Evolutionary conservation across 2,113 vertebrate species (phyloP), one percentile per base, ranked within the genome.

Genomic region (Psephotus haematonotus): DNA sequence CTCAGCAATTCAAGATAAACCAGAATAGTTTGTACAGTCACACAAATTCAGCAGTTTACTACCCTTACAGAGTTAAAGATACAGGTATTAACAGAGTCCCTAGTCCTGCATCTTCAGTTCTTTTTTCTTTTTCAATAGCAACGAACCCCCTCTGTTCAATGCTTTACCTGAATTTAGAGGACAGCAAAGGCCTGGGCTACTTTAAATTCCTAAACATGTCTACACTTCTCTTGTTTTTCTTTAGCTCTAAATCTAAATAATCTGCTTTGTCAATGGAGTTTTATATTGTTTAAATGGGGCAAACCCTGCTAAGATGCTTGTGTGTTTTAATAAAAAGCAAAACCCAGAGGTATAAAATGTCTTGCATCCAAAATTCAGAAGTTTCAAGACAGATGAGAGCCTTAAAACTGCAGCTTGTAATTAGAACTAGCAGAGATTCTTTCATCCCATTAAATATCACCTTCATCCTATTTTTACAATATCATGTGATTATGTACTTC

Each of bases 401-500:
- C 39, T 47, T 71, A 41, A 71, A 90, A 84, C 4, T 82, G 69
- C 67, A 44, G 24, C 35, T 75, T 19, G 18, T 90, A 92, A 94
- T 94, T 89, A 84, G 74, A 87, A 95, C 35, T 52, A 96, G 67
- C 49, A 89, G 84, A 90, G 82, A 63, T 63, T 88, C 80, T 80
- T 86, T 90, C 76, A 86, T 90, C 68, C 72, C 27, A 55, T 84
- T 93, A 96, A 89, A 67, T 19, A 64, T 84, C 93, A 93, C 88
- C 86, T 71, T 67, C 77, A 82, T 81, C 47, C 82, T 52, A 39
- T 78, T 92, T 90, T 84, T 88, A 82, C 88, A 31, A 11, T 47
- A 94, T 60, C 88, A 79, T 68, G 65, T 76, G 93, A 90, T 95
- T 53, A 84, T 55, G 82, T 86, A 86, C 76, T 95, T 96, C 88